Evolutionary conservation across 1,140 invertebrate genomes (phyloP), one percentile per base, ranked within the genome.

Genomic region (Drosophila bifasciata): DNA sequence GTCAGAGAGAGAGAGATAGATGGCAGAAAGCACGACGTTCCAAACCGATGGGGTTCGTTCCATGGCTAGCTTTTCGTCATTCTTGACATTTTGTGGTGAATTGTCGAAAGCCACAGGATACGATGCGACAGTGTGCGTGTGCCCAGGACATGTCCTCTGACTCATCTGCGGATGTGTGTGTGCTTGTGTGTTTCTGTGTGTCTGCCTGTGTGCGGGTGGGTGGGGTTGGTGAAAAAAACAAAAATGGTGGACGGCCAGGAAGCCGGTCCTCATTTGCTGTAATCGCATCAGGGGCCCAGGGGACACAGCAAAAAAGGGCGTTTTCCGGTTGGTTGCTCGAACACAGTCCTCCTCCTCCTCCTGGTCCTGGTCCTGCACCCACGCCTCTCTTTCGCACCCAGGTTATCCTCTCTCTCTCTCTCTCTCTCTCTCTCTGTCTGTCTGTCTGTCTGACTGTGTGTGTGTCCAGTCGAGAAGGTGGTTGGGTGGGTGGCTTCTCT

Each of bases 31-130:
- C 66, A 32, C 58, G 51, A 52, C 70, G 70, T 66, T 66, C 64
- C 56, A 49, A 78, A 70, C 62, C 62, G 58, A 70, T 60, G 43
- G 16, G 57, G 32, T 56, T 62, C 79, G 79, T 64, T 77, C 81
- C 77, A 63, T 67, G 43, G 60, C 75, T 89, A 91, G 85, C 89
- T 91, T 90, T 91, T 88, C 83, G 74, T 91, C 86, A 86, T 90
- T 88, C 90, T 91, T 91, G 90, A 91, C 90, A 90, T 91, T 91
- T 91, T 91, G 90, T 91, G 90, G 90, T 89, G 89, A 91, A 90
- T 91, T 89, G 85, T 80, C 75, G 85, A 86, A 90, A 90, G 80
- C 89, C 85, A 90, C 89, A 90, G 77, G 73, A 89, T 79, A 71
- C 77, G 79, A 3, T 77, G 58, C 69, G 56, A 25, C 66, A 61